Evolutionary conservation across 2,888 invertebrate genomes (phyloP).

Genomic region (Dysmachus trigonus): DNA sequence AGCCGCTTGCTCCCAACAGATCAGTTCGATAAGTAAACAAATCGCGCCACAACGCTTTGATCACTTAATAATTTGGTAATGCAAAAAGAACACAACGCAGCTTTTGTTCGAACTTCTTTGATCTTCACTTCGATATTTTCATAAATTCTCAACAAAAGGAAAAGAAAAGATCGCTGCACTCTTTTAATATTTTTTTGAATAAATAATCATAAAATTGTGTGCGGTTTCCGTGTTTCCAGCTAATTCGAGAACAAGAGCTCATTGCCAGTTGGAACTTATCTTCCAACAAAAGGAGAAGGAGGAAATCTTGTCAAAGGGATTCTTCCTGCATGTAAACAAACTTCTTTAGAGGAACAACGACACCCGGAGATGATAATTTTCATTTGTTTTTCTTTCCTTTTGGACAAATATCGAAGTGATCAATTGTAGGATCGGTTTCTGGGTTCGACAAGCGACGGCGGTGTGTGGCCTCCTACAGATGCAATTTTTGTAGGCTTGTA

Average conservation of each 20-base stretch:
- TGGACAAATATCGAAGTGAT: background rate
- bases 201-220: constrained; percentile 1
- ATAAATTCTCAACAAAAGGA: background rate
- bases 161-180: background rate
- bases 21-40: background rate
- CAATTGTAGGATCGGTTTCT: background rate
- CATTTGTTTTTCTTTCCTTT: background rate
- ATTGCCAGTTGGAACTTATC: background rate
- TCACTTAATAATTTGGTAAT: constrained; percentile 38
- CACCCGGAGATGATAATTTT: background rate
- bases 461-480: background rate
- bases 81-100: background rate
- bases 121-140: constrained; percentile 17
- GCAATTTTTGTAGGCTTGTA: background rate
- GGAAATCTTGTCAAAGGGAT: background rate
- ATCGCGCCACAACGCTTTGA: constrained; percentile 11
- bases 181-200: constrained; percentile 13
- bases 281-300: background rate
- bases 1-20: background rate
- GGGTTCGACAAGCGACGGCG: background rate
- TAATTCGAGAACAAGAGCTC: background rate
- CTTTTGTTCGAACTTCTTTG: background rate
- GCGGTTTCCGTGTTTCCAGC: background rate
- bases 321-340: background rate
- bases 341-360: background rate